Conservation (phyloP, 2,113 vertebrate species). For the Leuciscus idus region DNA sequence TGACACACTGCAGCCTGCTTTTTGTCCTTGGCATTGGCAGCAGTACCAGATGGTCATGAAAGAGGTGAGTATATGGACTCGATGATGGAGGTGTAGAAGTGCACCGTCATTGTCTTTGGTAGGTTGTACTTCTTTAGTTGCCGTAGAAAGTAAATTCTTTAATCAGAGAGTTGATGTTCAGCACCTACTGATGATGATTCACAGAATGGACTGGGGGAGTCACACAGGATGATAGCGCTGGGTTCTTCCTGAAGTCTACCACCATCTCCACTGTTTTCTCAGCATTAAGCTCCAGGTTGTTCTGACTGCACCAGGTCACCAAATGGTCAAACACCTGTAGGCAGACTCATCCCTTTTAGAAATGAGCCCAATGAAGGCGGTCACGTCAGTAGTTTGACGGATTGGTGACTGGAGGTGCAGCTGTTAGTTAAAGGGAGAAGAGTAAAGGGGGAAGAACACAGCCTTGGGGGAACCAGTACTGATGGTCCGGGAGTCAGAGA, state of each 20-base stretch:
- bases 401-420: background rate
- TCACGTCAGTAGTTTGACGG: background rate
- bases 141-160: background rate
- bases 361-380: no score
- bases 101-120: constrained; percentile 2
- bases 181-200: constrained; percentile 19
- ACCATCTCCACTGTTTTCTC: background rate
- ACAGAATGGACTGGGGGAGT: constrained; percentile 1
- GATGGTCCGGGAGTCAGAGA: no score
- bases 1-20: no score
- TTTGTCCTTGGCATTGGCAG: no score
- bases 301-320: background rate
- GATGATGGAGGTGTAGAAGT: constrained; percentile 34
- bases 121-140: constrained; percentile 15
- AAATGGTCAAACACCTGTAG: background rate
- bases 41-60: no score
- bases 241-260: no score
- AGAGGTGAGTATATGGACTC: no score
- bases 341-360: background rate
- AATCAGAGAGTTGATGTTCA: background rate
- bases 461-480: no score
- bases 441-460: no score
- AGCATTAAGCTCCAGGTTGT: background rate
- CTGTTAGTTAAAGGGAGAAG: background rate
- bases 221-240: constrained; percentile 6